These are phyloP conservation scores for Triops cancriformis DNA, from an alignment of 1,140 invertebrate species.

Conservation along the genomic window DNA sequence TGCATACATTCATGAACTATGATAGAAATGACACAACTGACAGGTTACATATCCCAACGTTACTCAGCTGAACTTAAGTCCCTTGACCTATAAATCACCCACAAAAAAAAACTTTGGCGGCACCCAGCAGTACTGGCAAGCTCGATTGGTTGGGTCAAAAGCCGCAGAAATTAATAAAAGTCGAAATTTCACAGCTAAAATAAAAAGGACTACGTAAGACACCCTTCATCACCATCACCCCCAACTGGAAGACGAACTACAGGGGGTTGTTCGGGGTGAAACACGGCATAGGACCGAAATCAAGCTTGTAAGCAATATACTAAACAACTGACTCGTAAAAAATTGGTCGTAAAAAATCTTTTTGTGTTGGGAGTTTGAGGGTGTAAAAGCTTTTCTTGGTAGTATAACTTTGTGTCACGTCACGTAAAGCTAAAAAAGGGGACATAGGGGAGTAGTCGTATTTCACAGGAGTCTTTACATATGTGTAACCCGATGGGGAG, in stretches of 20 bases:
- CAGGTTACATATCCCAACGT: not conserved
- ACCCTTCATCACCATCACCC: not conserved
- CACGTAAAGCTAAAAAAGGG: no score
- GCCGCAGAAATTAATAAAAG: slow-evolving; percentile 1
- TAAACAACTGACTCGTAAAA: not conserved
- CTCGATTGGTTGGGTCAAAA: not conserved
- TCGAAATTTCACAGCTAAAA: not conserved
- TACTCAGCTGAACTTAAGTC: not conserved
- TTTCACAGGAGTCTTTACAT: no score
- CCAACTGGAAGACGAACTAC: not conserved
- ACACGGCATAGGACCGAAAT: not conserved
- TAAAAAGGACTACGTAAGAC: not conserved
- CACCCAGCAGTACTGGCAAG: not conserved
- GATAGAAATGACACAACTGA: not conserved
- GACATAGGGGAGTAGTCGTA: no score
- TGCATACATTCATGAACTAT: slow-evolving; percentile 5
- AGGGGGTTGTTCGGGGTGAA: not conserved
- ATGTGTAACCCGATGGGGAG: no score
- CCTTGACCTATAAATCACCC: not conserved
- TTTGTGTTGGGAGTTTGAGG: no score
- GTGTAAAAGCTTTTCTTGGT: no score
- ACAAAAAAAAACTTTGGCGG: not conserved
- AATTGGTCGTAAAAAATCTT: not conserved
- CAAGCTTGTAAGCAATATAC: not conserved
- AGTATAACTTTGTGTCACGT: no score